phyloP scores from a whole-genome alignment of 2,113 vertebrate species.

The Vombatus ursinus region DNA sequence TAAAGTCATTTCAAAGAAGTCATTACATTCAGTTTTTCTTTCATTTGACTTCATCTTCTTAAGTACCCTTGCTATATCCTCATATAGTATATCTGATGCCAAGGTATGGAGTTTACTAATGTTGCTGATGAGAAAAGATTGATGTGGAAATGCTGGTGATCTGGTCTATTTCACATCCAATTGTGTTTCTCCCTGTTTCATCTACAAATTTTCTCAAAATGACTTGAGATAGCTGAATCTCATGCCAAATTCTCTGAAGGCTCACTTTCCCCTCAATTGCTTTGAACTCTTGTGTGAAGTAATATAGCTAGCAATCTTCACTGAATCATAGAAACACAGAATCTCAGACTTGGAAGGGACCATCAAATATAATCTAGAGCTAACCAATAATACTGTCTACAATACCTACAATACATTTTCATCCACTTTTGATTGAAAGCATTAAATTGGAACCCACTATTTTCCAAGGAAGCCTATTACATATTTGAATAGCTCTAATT shows the following conservation, averaged over 20 bases:
- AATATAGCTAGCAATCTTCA: not conserved
- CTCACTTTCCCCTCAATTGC: not conserved
- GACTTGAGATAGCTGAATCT: not conserved
- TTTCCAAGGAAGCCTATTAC: not conserved
- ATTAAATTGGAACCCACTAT: not conserved
- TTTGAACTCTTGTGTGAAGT: not conserved
- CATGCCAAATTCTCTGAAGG: not conserved
- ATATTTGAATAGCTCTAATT: not conserved
- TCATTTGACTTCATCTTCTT: not conserved
- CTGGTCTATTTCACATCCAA: not conserved
- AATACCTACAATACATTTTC: not conserved
- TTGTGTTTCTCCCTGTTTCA: not conserved
- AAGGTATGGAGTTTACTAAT: not conserved
- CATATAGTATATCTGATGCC: not conserved
- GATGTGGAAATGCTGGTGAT: not conserved
- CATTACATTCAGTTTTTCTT: not conserved
- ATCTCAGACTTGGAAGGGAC: not conserved
- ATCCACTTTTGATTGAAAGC: not conserved
- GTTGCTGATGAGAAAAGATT: not conserved
- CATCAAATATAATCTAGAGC: not conserved
- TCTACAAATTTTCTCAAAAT: not conserved
- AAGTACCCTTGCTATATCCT: not conserved
- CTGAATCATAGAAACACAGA: not conserved
- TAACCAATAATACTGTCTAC: not conserved
- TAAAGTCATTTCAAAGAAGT: not conserved